Evolutionary conservation across 2,888 invertebrate genomes (phyloP).

Genomic region (Fragum sueziense): DNA sequence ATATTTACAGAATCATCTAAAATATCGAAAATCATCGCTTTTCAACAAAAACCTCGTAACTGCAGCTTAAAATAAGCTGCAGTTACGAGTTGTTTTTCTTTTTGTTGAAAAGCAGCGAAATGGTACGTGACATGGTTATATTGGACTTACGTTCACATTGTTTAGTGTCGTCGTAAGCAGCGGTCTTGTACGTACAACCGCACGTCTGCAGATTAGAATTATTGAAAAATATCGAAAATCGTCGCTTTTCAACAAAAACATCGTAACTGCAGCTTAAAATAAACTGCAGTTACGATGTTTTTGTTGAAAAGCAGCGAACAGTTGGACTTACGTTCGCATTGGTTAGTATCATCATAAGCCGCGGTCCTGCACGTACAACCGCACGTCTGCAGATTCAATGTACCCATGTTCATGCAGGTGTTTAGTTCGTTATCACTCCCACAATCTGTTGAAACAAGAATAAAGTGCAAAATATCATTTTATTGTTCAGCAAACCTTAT

Average conservation of each 20-base stretch:
- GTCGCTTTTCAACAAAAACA: too few species aligned
- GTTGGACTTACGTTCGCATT: slow-evolving; percentile 9
- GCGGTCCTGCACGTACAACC: background rate
- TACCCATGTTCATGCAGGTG: background rate
- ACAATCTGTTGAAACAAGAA: background rate
- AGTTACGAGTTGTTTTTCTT: too few species aligned
- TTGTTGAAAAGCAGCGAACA: too few species aligned
- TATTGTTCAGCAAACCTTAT: background rate
- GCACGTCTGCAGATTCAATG: slow-evolving; percentile 1
- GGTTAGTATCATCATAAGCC: background rate
- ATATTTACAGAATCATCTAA: too few species aligned
- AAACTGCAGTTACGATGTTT: too few species aligned
- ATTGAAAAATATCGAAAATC: too few species aligned
- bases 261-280: too few species aligned
- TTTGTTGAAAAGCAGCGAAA: too few species aligned
- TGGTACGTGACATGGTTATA: too few species aligned
- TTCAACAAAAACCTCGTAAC: too few species aligned
- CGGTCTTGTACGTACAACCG: background rate
- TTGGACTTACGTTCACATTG: background rate
- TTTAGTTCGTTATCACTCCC: background rate
- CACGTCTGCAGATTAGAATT: background rate
- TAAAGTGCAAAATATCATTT: background rate
- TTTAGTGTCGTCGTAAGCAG: background rate
- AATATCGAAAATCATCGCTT: too few species aligned
- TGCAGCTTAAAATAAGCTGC: too few species aligned